A percentile compares a stretch with the other conserved stretches of the same genome.
phyloP scores from a whole-genome alignment of 2,888 invertebrate genomes.

The Athetis lepigone region DNA sequence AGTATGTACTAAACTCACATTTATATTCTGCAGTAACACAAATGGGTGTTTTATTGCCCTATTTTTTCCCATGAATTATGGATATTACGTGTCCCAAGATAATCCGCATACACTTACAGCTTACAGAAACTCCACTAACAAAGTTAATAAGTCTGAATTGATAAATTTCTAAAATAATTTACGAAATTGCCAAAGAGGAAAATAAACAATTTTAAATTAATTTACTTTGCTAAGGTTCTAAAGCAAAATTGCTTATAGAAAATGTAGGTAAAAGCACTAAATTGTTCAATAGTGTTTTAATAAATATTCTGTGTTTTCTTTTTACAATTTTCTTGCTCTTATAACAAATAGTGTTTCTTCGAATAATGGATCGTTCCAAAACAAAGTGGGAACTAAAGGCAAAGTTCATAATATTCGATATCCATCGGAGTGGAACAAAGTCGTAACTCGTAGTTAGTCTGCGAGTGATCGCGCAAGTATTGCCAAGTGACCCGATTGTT shows the following conservation, averaged over 20 bases:
- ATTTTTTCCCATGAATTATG: conserved; percentile 26
- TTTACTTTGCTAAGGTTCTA: conserved; percentile 13
- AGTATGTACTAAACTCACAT: conserved; percentile 22
- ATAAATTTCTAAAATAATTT: not conserved
- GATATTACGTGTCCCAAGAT: conserved; percentile 3
- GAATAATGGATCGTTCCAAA: not conserved
- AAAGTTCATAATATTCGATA: conserved; percentile 12
- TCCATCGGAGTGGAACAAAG: conserved; percentile 17
- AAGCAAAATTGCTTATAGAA: not conserved
- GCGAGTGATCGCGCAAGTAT: conserved; percentile 20
- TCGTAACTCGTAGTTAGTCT: conserved; percentile 15
- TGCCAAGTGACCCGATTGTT: conserved; percentile 38
- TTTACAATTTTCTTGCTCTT: not conserved
- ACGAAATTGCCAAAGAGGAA: not conserved
- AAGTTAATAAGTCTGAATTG: not conserved
- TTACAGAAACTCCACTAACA: not conserved
- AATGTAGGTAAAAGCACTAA: not conserved
- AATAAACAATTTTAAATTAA: not conserved
- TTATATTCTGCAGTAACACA: conserved; percentile 21
- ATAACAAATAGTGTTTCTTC: not conserved
- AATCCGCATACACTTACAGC: not conserved
- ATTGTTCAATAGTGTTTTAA: conserved; percentile 3
- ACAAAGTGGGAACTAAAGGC: not conserved
- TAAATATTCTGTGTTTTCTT: not conserved
- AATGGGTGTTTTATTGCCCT: conserved; percentile 36